Evolutionary conservation across 1,140 invertebrate genomes (phyloP), one percentile per base, ranked within the genome.

Genomic region (Limonius californicus): DNA sequence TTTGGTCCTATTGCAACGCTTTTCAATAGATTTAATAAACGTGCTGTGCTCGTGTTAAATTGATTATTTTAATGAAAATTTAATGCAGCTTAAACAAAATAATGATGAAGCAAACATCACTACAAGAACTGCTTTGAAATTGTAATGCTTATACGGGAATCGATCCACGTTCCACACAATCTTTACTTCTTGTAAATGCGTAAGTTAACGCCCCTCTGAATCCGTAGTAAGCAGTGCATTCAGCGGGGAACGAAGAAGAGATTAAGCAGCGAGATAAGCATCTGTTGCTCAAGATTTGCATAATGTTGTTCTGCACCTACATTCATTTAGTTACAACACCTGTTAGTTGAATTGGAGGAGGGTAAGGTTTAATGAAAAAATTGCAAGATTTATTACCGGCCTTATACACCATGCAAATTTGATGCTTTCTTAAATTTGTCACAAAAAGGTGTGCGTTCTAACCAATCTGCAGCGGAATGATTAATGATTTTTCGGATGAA

Each of bases 241-340:
- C 45, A 21, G 16, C n/a, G n/a, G n/a, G n/a, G 35, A 39, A 50
- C n/a, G 16, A 45, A 15, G 42, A 45, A 45, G n/a, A 45, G 42
- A 45, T 45, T 45, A 45, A 45, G 42, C 16, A 45, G 23, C 3
- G 9, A 50, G 45, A 50, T 50, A 50, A 18, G 16, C 45, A 50
- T 50, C 45, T 50, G 45, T 50, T 19, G 45, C 16, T 50, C 14
- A 8, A 21, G 16, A 50, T 50, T 50, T 50, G 45, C 45, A 50
- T 50, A 50, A 50, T 50, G 45, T 19, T 50, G 16, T 50, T 21
- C n/a, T 19, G 6, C 15, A 50, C 45, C 45, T 50, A 19, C 16
- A 18, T 50, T 50, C 45, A 50, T 50, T 50, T 50, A 50, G 45
- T 50, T 50, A 50, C 45, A 50, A 21, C 45, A 50, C 45, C 45